Percentiles rank a stretch among this genome's conserved stretches.
phyloP scores from a whole-genome alignment of 2,888 invertebrate genomes.

The Phengaris arion region DNA sequence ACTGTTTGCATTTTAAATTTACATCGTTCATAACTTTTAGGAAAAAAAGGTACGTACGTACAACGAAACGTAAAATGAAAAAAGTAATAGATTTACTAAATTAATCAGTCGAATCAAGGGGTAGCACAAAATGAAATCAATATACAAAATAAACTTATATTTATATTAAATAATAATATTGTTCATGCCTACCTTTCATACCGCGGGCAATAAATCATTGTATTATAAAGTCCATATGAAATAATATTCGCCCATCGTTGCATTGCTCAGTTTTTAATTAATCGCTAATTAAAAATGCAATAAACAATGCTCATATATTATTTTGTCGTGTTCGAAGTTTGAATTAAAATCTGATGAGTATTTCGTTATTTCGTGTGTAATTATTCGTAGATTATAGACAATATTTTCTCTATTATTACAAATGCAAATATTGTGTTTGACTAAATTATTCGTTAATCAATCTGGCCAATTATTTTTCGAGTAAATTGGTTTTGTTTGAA shows the following conservation, averaged over 20 bases:
- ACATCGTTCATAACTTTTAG: no score
- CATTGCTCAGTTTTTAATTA: conserved; percentile 19
- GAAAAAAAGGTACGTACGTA: no score
- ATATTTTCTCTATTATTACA: neutral
- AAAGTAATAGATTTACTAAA: no score
- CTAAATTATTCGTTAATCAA: neutral
- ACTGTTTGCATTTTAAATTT: no score
- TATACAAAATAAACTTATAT: no score
- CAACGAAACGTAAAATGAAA: no score
- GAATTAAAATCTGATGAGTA: conserved; percentile 17
- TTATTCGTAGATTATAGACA: neutral
- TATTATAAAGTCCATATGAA: conserved; percentile 5
- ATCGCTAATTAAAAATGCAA: conserved; percentile 20
- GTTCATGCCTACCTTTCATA: neutral
- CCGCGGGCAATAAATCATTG: neutral
- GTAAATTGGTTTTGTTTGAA: neutral
- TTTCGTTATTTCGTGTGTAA: conserved; percentile 1
- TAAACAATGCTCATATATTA: conserved; percentile 9
- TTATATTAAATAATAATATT: no score
- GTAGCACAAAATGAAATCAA: no score
- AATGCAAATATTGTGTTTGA: neutral
- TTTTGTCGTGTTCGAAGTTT: conserved; percentile 7
- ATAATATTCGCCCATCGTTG: conserved; percentile 8
- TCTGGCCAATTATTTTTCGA: neutral
- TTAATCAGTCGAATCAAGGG: no score